Evolutionary conservation across 2,797 vertebrate species (phyloP).

Genomic region (Sebastes trivittatus): DNA sequence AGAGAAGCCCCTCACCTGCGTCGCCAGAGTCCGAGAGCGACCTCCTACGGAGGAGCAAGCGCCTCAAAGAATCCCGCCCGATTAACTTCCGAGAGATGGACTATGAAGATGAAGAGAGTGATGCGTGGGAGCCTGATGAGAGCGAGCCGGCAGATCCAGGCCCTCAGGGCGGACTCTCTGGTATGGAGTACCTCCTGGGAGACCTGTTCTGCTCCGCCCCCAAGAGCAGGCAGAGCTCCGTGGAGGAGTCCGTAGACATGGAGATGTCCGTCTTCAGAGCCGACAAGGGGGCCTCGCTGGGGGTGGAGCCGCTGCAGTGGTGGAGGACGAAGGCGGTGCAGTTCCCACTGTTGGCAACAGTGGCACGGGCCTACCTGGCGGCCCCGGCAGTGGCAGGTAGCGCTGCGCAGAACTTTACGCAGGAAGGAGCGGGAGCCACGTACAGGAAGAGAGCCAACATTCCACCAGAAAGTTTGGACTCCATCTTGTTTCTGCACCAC

Average conservation of each 20-base stretch:
- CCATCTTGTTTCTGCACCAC: conserved; percentile 81
- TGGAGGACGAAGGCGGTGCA: conserved; percentile 80
- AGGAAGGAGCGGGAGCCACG: conserved; percentile 44
- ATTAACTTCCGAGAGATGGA: conserved; percentile 53
- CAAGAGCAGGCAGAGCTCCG: conserved; percentile 61
- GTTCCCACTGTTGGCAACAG: conserved; percentile 76
- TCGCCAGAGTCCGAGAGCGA: conserved; percentile 56
- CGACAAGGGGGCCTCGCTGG: conserved; percentile 72
- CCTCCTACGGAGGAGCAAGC: conserved; percentile 62
- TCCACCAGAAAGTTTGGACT: conserved; percentile 77
- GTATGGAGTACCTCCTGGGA: conserved; percentile 83
- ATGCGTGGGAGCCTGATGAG: conserved; percentile 32
- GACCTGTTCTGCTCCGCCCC: conserved; percentile 73
- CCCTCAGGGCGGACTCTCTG: conserved; percentile 59
- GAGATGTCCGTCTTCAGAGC: conserved; percentile 80
- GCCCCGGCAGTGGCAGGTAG: conserved; percentile 79
- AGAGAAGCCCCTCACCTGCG: conserved; percentile 64
- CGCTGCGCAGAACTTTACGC: conserved; percentile 62
- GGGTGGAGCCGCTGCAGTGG: conserved; percentile 82
- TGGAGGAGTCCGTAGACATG: conserved; percentile 79
- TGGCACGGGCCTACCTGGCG: conserved; percentile 77
- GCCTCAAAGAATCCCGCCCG: conserved; percentile 57
- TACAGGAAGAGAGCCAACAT: conserved; percentile 76
- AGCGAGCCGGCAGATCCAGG: conserved; percentile 40
- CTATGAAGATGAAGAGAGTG: conserved; percentile 40